A percentile compares a stretch with the other conserved stretches of the same genome.
These are phyloP conservation scores for Microchrysa polita DNA, from an alignment of 2,888 invertebrate species.

Conservation along the genomic window DNA sequence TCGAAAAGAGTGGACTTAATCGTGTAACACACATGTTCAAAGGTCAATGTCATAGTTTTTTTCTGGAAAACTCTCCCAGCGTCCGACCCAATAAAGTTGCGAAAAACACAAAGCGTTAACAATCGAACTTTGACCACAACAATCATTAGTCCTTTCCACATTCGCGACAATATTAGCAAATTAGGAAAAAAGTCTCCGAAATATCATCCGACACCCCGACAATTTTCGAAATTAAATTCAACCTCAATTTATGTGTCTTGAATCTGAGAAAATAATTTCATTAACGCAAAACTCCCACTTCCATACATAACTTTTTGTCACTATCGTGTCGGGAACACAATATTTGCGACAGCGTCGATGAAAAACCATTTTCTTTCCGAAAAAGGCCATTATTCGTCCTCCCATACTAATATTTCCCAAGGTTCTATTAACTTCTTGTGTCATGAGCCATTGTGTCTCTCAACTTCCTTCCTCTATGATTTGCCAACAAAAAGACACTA, in stretches of 20 bases:
- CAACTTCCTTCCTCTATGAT: slow-evolving; percentile 9
- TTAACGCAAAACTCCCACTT: slow-evolving; percentile 14
- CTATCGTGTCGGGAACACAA: slow-evolving; percentile 2
- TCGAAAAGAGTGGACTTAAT: too few species aligned
- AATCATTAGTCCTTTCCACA: too few species aligned
- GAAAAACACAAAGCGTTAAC: too few species aligned
- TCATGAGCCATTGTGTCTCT: slow-evolving; percentile 5
- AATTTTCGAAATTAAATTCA: not conserved
- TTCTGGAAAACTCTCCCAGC: too few species aligned
- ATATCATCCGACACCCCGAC: too few species aligned
- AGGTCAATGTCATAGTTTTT: too few species aligned
- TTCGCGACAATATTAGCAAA: too few species aligned
- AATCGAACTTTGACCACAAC: too few species aligned
- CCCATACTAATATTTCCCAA: not conserved
- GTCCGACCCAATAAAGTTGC: too few species aligned
- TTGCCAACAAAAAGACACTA: slow-evolving; percentile 24
- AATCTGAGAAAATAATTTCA: slow-evolving; percentile 36
- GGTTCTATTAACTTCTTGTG: slow-evolving; percentile 24
- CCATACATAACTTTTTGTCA: slow-evolving; percentile 9
- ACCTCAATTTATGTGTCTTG: slow-evolving; percentile 6
- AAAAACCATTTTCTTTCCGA: slow-evolving; percentile 2
- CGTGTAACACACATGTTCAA: too few species aligned
- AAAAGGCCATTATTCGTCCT: too few species aligned
- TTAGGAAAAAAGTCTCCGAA: too few species aligned
- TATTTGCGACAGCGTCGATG: slow-evolving; percentile 7